Base-by-base conservation (phyloP, 2,113 vertebrate genomes). In the Pardalotus punctatus region DNA sequence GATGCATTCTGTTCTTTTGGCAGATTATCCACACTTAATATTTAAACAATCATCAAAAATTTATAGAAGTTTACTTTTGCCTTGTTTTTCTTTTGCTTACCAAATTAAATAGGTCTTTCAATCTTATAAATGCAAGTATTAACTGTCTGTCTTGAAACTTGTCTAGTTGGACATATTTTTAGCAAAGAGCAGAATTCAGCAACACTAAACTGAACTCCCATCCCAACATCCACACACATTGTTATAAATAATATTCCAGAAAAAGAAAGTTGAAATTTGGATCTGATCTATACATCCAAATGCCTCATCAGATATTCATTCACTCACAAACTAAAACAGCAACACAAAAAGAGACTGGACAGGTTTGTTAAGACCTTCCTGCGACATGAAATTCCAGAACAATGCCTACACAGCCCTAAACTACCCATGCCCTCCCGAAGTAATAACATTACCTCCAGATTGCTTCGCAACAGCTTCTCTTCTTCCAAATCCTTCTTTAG, bases 401-500 rank as follows among this genome's bases (percentile, higher is more conserved):
- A 33, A n/a, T n/a, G 17, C 9, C 29, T 14, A 20, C 9, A 17
- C 23, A 36, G 11, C 79, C 45, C 16, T 35, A 7, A 58, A 47
- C 31, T n/a, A 22, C 38, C 22, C 40, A 31, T 12, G 35, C 25
- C 16, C 15, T 28, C 14, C 14, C 65, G 10, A 25, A 62, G 3
- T 16, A 38, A 15, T 28, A 57, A 45, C 43, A 4, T 97, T 98
- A 99, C 99, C 99, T 99, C 99, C 88, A 99, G 97, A 38, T 96
- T 93, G 91, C 97, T 94, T 28, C 99, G 98, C 96, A 99, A 97
- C 81, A 96, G 56, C 92, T 98, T 98, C 77, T 99, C 99, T 81
- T 99, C 98, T 86, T 99, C 98, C 97, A 99, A 97, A 88, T 99
- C 99, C 92, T 93, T 98, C 93, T 98, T 98, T 9, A 99, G 95